A percentile compares a stretch with the other conserved stretches of the same genome.
These are phyloP conservation scores for Apis laboriosa DNA, from an alignment of 1,140 invertebrate species.

Conservation along the genomic window DNA sequence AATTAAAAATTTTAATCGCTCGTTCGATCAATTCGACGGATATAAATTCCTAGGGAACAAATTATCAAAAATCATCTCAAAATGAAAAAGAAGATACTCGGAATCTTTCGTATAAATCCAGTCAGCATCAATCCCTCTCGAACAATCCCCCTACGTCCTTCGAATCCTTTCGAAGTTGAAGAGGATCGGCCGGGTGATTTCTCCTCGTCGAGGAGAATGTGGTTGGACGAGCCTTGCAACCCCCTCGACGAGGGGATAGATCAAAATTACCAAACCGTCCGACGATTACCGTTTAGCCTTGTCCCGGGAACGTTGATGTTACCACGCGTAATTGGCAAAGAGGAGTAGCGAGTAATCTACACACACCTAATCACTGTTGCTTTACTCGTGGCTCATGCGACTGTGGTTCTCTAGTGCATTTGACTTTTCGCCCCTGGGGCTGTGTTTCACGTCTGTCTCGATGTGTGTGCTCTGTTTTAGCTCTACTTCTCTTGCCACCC, in stretches of 20 bases:
- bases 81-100: not conserved
- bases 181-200: not conserved
- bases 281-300: slow-evolving; percentile 24
- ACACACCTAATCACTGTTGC: slow-evolving; percentile 70
- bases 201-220: not conserved
- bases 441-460: slow-evolving; percentile 53
- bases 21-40: not conserved
- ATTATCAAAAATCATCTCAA: too few relatives aligned
- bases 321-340: slow-evolving; percentile 56
- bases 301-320: slow-evolving; percentile 52
- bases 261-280: slow-evolving; percentile 18
- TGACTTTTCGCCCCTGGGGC: slow-evolving; percentile 53
- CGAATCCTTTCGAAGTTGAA: not conserved
- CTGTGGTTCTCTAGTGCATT: slow-evolving; percentile 67
- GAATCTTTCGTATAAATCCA: slow-evolving; percentile 2
- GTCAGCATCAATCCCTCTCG: not conserved
- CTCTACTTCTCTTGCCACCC: slow-evolving; percentile 9
- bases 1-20: too few relatives aligned
- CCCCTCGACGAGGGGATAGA: not conserved
- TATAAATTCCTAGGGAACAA: not conserved
- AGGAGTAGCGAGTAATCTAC: slow-evolving; percentile 59
- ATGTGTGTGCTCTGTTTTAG: slow-evolving; percentile 47
- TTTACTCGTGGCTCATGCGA: slow-evolving; percentile 70
- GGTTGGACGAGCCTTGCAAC: not conserved
- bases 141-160: not conserved